phyloP scores from a whole-genome alignment of 2,888 invertebrate genomes.

The Dryadula phaetusa region DNA sequence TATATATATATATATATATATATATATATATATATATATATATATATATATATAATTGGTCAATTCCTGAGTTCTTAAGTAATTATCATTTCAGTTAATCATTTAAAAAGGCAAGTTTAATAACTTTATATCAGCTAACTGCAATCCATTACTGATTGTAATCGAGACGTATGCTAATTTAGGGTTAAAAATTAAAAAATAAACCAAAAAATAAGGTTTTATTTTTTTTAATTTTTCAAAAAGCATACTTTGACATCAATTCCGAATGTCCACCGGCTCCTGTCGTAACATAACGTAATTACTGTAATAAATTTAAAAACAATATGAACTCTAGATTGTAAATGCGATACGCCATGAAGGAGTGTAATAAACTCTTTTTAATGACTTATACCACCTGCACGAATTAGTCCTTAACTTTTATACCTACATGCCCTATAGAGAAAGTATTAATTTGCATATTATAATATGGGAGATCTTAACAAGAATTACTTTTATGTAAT shows the following conservation, averaged over 20 bases:
- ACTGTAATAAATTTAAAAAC: conserved; percentile 74
- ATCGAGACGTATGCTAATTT: conserved; percentile 41
- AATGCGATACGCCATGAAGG: conserved; percentile 63
- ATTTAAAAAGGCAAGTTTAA: conserved; percentile 8
- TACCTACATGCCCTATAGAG: conserved; percentile 44
- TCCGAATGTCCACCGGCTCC: conserved; percentile 56
- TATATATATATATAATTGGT: no score
- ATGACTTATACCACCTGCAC: conserved; percentile 70
- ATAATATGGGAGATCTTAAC: neutral
- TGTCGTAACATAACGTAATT: conserved; percentile 68
- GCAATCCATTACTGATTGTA: conserved; percentile 43
- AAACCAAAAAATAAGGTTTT: neutral
- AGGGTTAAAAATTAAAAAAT: conserved; percentile 45
- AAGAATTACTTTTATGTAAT: conserved; percentile 25
- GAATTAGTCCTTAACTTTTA: conserved; percentile 49
- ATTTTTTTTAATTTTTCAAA: conserved; percentile 43
- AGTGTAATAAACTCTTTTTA: conserved; percentile 68
- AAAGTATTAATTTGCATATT: conserved; percentile 43
- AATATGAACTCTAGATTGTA: conserved; percentile 69
- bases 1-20: no score
- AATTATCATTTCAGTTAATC: neutral
- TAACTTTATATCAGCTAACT: conserved; percentile 32
- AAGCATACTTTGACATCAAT: conserved; percentile 49
- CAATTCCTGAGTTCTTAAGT: neutral
- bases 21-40: no score